These are phyloP conservation scores for Griposia aprilina DNA, from an alignment of 2,888 invertebrate species.

Conservation along the genomic window DNA sequence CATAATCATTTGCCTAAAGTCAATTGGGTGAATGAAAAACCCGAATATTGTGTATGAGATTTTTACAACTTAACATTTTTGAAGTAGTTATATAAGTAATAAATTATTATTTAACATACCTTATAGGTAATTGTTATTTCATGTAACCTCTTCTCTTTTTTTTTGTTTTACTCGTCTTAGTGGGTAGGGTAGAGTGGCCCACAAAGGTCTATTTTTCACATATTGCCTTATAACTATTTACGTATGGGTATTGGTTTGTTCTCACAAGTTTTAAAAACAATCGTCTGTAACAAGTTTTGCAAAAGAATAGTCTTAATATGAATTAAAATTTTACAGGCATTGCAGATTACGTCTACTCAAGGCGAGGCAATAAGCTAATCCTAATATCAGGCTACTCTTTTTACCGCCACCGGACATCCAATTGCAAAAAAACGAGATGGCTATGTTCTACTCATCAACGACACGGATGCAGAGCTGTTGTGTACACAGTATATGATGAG, in stretches of 20 bases:
- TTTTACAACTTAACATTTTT: background rate
- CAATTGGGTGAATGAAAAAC: constrained; percentile 32
- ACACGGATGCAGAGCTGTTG: constrained; percentile 30
- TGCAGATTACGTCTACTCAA: no score
- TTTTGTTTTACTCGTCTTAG: background rate
- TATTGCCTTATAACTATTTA: background rate
- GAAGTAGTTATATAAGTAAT: background rate
- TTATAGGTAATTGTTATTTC: background rate
- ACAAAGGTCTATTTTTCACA: background rate
- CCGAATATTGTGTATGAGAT: background rate
- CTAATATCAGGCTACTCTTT: constrained; percentile 28
- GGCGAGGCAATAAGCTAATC: background rate
- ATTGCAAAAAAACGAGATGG: constrained; percentile 30
- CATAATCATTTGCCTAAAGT: constrained; percentile 30
- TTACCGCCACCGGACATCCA: constrained; percentile 18
- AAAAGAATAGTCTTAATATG: background rate
- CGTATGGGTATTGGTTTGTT: background rate
- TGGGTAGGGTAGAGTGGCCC: background rate
- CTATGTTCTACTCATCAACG: constrained; percentile 38
- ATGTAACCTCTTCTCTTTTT: background rate
- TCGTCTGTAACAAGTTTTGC: background rate
- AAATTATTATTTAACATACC: background rate
- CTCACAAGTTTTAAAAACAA: background rate
- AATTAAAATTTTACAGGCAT: no score
- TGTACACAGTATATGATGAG: constrained; percentile 21